Base-by-base conservation (phyloP, 2,797 vertebrate genomes). In the Etheostoma perlongum region DNA sequence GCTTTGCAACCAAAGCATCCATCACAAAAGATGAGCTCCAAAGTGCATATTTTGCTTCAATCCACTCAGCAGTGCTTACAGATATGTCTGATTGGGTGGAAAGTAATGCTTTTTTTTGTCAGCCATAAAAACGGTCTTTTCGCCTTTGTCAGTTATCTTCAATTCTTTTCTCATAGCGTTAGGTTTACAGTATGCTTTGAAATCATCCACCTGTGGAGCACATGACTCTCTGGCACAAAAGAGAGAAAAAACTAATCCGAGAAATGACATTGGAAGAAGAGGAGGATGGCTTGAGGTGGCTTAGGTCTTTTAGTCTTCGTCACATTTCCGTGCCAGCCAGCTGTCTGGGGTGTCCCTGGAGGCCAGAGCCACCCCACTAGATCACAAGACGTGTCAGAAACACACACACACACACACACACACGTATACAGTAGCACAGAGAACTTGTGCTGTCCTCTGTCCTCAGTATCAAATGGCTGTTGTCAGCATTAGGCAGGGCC, bases 401-500 rank as follows among this genome's bases (percentile, higher is more conserved):
- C 63, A 40, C 36, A 40, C 36, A 40, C 36, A 40, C 10, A 40
- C 36, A 40, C 10, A 61, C 59, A 76, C 68, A 53, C 23, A 42
- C 66, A 73, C 7, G 4, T 60, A 74, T 42, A 74, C 75, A 82
- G 83, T 64, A 74, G 74, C 72, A 72, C 55, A 52, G 68, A 72
- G 71, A 57, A 74, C 73, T 64, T 16, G 47, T 64, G 72, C 73
- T 49, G 68, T 88, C 85, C 78, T 79, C 65, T 27, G 81, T 85
- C 73, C 75, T 72, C 69, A 23, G 75, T 74, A 74, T 84, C 79
- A 88, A 89, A 89, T 65, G 69, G 71, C 83, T 75, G 81, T 51
- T 86, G 88, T 91, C 90, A 91, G 87, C 87, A 88, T 40, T 72
- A 85, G 54, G 68, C 76, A 52, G 72, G 77, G 80, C 70, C 60